A percentile compares a stretch with the other conserved stretches of the same genome.
Conservation (phyloP, 2,113 vertebrate species). For the Turdus rufiventris region DNA sequence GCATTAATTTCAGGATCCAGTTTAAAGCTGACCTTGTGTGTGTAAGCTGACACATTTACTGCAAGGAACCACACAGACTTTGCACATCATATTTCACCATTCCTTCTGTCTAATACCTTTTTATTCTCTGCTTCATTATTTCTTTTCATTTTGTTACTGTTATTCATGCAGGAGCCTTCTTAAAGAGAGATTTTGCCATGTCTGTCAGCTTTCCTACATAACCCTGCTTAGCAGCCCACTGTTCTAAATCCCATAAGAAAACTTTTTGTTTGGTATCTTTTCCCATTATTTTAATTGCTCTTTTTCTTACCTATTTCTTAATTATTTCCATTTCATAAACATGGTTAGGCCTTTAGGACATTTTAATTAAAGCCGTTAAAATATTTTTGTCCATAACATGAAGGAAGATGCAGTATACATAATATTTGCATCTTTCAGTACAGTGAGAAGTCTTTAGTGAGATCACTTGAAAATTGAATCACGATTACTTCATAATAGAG, state of each 20-base stretch:
- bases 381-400: neutral
- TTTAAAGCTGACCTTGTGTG: neutral
- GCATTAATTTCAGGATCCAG: neutral
- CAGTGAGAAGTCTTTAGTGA: neutral
- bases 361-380: neutral
- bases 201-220: neutral
- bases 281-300: neutral
- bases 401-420: neutral
- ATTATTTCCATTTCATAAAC: neutral
- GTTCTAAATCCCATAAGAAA: neutral
- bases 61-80: neutral
- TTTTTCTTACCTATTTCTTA: neutral
- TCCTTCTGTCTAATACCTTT: neutral
- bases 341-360: neutral
- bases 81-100: neutral
- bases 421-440: neutral
- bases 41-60: neutral
- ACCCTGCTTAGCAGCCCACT: neutral
- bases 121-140: accelerated
- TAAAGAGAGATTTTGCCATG: neutral
- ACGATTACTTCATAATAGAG: neutral
- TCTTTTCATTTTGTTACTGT: neutral
- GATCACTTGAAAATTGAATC: neutral
- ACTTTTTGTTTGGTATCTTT: neutral
- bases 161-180: neutral